Base-by-base conservation (phyloP, 1,140 invertebrate species). In the Fopius arisanus region DNA sequence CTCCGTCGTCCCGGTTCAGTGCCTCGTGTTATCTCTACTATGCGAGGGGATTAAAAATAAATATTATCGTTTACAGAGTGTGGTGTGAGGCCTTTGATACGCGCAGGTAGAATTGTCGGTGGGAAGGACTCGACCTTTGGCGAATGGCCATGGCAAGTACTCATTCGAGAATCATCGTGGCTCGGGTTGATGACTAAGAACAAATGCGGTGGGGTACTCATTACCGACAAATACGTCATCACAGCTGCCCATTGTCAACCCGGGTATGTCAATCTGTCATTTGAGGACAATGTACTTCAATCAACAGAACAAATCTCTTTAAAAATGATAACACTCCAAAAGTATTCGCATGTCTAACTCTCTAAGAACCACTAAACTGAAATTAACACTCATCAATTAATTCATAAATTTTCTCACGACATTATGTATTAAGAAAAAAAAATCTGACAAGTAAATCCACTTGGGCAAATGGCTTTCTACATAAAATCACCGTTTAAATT, bases 211-310 rank as follows among this genome's bases (percentile, higher is more conserved):
- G 96, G 96, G 33, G 96, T 97, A 0, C 90, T 98, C 2, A 96
- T 96, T 76, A 95, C 94, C 7, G 93, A 92, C 70, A 91, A 92
- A 84, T 96, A 93, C 81, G 95, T 97, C 3, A 92, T 95, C 69
- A 97, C 96, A 0, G 96, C 96, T 0, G 96, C 96, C 9, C 96
- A 98, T 90, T 98, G 96, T 89, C 96, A 97, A 86, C 96, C 96
- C 67, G 96, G 95, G 94, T 96, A 89, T 90, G 90, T 86, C 28
- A 12, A 28, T 40, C 4, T 3, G 3, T 62, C 12, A 62, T 28
- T 21, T 16, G 21, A 59, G 23, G 16, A 23, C 5, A 23, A 10
- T 23, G 51, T 2, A 23, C 51, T 12, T 21, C 19, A 5, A 19
- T 48, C 1, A 3, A 23, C 23, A 26, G 23, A 23, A 23, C 0